Percentiles rank a stretch among this genome's conserved stretches.
phyloP scores from a whole-genome alignment of 1,140 invertebrate species.

The Macrocentrus cingulum region DNA sequence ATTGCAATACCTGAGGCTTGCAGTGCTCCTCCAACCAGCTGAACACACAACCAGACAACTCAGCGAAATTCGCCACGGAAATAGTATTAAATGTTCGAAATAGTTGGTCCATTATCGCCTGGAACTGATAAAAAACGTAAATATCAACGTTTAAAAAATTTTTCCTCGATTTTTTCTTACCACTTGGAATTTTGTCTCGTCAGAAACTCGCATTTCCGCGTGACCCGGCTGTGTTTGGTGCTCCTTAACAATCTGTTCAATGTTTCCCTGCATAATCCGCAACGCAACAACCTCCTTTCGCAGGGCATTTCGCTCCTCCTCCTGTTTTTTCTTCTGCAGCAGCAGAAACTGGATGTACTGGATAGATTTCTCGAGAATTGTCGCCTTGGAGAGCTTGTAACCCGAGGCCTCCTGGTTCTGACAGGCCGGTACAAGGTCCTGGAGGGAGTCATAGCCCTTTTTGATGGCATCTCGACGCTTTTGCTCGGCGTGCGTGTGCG shows the following conservation, averaged over 20 bases:
- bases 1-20: slow-evolving; percentile 77
- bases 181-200: slow-evolving; percentile 95
- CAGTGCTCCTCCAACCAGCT: slow-evolving; percentile 97
- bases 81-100: slow-evolving; percentile 89
- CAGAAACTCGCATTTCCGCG: slow-evolving; percentile 82
- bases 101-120: slow-evolving; percentile 90
- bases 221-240: slow-evolving; percentile 91
- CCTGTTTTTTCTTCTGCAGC: slow-evolving; percentile 90
- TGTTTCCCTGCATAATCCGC: slow-evolving; percentile 90
- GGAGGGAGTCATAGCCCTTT: slow-evolving; percentile 89
- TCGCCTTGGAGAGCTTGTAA: slow-evolving; percentile 95
- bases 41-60: slow-evolving; percentile 90
- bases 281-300: slow-evolving; percentile 93
- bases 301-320: slow-evolving; percentile 88
- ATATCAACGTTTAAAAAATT: slow-evolving; percentile 9
- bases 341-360: slow-evolving; percentile 89
- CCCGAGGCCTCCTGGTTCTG: slow-evolving; percentile 80
- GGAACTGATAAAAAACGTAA: slow-evolving; percentile 70
- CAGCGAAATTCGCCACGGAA: slow-evolving; percentile 88
- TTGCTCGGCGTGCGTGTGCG: slow-evolving; percentile 96
- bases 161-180: too few species aligned
- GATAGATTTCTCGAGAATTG: slow-evolving; percentile 89
- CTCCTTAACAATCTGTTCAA: slow-evolving; percentile 94
- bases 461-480: slow-evolving; percentile 96
- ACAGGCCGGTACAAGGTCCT: slow-evolving; percentile 90